These are phyloP conservation scores for Polydrusus pterygomalis DNA, from an alignment of 2,888 invertebrate species.

Conservation along the genomic window DNA sequence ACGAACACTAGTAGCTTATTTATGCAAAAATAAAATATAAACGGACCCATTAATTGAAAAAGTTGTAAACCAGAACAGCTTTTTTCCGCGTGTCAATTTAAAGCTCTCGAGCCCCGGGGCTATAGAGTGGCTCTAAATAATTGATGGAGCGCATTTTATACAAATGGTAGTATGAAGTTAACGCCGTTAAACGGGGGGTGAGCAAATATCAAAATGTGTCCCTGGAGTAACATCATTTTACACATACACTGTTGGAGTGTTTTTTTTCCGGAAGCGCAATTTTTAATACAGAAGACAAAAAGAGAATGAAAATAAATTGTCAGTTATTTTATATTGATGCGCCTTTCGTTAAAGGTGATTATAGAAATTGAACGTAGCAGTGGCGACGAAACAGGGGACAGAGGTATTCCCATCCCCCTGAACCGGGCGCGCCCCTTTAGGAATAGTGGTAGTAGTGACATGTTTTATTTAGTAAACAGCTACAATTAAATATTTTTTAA, in stretches of 20 bases:
- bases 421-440: too few relatives aligned
- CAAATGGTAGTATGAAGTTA: conserved; percentile 62
- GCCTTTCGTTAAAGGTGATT: conserved; percentile 50
- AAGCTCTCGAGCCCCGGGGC: conserved; percentile 30
- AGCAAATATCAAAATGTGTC: conserved; percentile 61
- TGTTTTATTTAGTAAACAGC: too few relatives aligned
- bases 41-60: conserved; percentile 17
- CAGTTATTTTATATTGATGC: conserved; percentile 56
- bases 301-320: conserved; percentile 56
- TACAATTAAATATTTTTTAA: too few relatives aligned
- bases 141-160: conserved; percentile 60
- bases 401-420: too few relatives aligned
- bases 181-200: conserved; percentile 60
- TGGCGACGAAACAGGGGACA: too few relatives aligned
- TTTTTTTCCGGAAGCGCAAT: conserved; percentile 53
- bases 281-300: conserved; percentile 52
- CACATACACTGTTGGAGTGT: conserved; percentile 41
- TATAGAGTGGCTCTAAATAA: conserved; percentile 56
- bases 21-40: not conserved
- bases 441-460: too few relatives aligned
- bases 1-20: too few relatives aligned
- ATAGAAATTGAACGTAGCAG: conserved; percentile 18
- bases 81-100: conserved; percentile 29
- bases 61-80: conserved; percentile 23
- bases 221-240: conserved; percentile 56